Evolutionary conservation across 1,140 invertebrate species (phyloP), one percentile per base, ranked within the genome.

Genomic region (Pachyrhynchus sulphureomaculatus): DNA sequence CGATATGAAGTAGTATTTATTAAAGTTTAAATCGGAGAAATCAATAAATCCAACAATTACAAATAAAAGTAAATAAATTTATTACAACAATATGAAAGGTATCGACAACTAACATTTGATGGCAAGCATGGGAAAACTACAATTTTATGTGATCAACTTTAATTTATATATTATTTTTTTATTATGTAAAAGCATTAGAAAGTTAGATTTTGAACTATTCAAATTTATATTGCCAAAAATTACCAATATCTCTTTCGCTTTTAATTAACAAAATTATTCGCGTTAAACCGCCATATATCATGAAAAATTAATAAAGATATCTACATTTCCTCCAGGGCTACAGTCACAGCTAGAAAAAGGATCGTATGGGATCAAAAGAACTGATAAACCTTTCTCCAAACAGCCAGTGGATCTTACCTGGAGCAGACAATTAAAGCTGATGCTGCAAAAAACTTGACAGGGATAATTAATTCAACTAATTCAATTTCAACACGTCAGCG

Each of bases 401-500:
- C 41, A 56, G 13, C 69, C 69, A 4, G 64, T 71, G 12, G 71
- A 73, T 48, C 53, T 73, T 1, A 64, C 58, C 29, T 67, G 17
- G 61, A 68, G 49, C 42, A 61, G 34, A 67, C 67, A 9, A 57
- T 64, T 12, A 68, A 68, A 56, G 68, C 54, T 26, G 62, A 68
- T 61, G 56, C 67, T n/a, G 64, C 64, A n/a, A 51, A 41, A 55
- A 42, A 53, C 29, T 42, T 63, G 13, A 68, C 63, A 15, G 59
- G 58, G n/a, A n/a, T n/a, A n/a, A n/a, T n/a, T n/a, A n/a, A n/a
- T n/a, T n/a, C n/a, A n/a, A 67, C 48, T 15, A 64, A 48, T 52
- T 64, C 62, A 15, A 65, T 67, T 20, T 61, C 62, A 36, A 47
- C 64, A 47, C 48, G 60, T 51, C 64, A 68, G 60, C 29, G 66